A percentile compares a stretch with the other conserved stretches of the same genome.
Evolutionary conservation across 2,888 invertebrate species (phyloP).

Genomic region (Zelleria hepariella): DNA sequence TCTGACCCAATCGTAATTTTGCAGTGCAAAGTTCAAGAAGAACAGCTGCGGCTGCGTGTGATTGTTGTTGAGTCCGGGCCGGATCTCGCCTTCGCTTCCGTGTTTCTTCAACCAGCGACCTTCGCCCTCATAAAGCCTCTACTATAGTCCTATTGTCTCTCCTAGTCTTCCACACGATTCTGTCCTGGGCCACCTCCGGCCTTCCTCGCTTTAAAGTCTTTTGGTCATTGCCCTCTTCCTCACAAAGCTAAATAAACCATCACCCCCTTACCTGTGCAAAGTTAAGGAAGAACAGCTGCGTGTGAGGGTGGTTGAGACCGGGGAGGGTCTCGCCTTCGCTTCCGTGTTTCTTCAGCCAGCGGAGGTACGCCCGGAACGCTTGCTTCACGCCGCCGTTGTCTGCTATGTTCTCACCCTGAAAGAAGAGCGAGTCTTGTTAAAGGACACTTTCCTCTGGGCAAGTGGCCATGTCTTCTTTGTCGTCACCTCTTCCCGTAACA

Average conservation of each 20-base stretch:
- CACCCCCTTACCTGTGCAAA: slow-evolving; percentile 80
- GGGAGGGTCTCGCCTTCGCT: slow-evolving; percentile 76
- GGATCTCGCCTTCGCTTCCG: slow-evolving; percentile 72
- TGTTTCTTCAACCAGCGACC: slow-evolving; percentile 79
- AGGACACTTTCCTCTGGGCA: no score
- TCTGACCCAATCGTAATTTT: no score
- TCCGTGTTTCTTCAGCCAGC: slow-evolving; percentile 78
- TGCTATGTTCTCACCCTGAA: slow-evolving; percentile 92
- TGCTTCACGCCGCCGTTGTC: slow-evolving; percentile 97
- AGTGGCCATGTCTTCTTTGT: no score
- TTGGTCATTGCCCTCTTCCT: neutral
- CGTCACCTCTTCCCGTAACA: no score
- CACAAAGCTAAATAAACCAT: neutral
- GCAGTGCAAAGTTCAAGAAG: slow-evolving; percentile 92
- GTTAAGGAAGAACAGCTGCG: slow-evolving; percentile 91
- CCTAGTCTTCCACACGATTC: no score
- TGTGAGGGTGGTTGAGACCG: slow-evolving; percentile 80
- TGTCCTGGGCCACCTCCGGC: no score
- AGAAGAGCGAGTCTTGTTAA: no score
- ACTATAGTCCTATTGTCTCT: no score
- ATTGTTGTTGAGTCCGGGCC: slow-evolving; percentile 81
- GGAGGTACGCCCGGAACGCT: slow-evolving; percentile 88
- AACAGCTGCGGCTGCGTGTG: slow-evolving; percentile 89
- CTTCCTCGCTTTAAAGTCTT: neutral
- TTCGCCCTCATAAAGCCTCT: no score